Evolutionary conservation across 2,888 invertebrate species (phyloP), one percentile per base, ranked within the genome.

Genomic region (Dasysyrphus tricinctus): DNA sequence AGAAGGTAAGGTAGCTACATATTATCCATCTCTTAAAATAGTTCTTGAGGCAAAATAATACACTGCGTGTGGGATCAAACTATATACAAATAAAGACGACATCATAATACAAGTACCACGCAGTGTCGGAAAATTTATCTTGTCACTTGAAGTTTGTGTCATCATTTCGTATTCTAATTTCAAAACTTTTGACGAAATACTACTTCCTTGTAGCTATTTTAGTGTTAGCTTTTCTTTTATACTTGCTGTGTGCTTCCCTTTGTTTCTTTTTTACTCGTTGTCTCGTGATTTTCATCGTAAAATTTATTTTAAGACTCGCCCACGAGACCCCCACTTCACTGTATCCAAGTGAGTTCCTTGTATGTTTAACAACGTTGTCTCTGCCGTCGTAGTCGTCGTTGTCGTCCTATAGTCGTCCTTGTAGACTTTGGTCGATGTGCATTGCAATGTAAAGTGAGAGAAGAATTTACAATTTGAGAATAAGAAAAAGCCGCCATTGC

Each of bases 171-270:
- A 73, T 42, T 59, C 75, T 67, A 70, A 76, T 80, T 85, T 77
- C 19, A 49, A 65, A 80, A 49, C 57, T 75, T 72, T 54, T 77
- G 80, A 85, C 76, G 70, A 77, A 81, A 81, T 77, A 74, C 80
- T 69, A 74, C 80, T 81, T 81, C 85, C 85, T 85, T 85, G 77
- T 24, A 24, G 24, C 24, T 42, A 24, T 80, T 76, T 77, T 42
- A 61, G 12, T 85, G 37, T 47, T 59, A 12, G 24, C 32, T 24
- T 47, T 57, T 65, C 29, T 29, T 32, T 39, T 14, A 51, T 39
- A 29, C 7, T 69, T 44, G 16, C 65, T 51, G 39, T 77, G 8
- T 72, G 63, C n/a, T 32, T n/a, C 8, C 39, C 37, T 73, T 19
- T 34, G 12, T 72, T 63, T 37, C 54, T 44, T 44, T 65, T 34